These are phyloP conservation scores for Oscheius sp. DNA, from an alignment of 2,888 invertebrate genomes.

Conservation along the genomic window DNA sequence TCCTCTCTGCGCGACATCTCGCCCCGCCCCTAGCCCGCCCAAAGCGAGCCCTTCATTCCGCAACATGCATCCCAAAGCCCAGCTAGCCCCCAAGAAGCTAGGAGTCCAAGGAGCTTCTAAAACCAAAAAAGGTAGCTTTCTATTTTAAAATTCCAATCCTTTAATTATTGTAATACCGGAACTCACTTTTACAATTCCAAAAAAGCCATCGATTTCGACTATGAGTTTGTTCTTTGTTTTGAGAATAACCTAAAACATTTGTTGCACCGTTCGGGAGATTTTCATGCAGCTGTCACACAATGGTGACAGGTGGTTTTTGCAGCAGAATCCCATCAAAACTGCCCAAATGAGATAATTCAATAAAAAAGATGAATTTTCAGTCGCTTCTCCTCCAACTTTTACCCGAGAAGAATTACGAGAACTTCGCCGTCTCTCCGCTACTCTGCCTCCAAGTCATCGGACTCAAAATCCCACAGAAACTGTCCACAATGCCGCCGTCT, in stretches of 20 bases:
- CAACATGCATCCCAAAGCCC: constrained; percentile 29
- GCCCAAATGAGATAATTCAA: too few species aligned
- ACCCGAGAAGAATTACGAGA: constrained; percentile 51
- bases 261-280: background rate
- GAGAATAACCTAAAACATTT: background rate
- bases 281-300: background rate
- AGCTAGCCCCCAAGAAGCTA: constrained; percentile 16
- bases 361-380: too few species aligned
- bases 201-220: background rate
- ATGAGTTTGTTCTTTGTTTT: too few species aligned
- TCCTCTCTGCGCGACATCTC: background rate
- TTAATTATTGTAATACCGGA: background rate
- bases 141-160: too few species aligned
- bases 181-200: background rate
- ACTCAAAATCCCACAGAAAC: constrained; percentile 43
- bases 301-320: background rate
- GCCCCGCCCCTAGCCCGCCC: constrained; percentile 4
- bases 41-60: constrained; percentile 13
- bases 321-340: background rate
- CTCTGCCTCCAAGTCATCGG: constrained; percentile 45
- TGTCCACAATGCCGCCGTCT: constrained; percentile 52
- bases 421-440: constrained; percentile 48
- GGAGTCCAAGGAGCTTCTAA: constrained; percentile 21
- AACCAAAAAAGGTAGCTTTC: constrained; percentile 30
- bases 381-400: constrained; percentile 12